Base-by-base conservation (phyloP, 2,113 vertebrate genomes). In the Catharus fuscescens region DNA sequence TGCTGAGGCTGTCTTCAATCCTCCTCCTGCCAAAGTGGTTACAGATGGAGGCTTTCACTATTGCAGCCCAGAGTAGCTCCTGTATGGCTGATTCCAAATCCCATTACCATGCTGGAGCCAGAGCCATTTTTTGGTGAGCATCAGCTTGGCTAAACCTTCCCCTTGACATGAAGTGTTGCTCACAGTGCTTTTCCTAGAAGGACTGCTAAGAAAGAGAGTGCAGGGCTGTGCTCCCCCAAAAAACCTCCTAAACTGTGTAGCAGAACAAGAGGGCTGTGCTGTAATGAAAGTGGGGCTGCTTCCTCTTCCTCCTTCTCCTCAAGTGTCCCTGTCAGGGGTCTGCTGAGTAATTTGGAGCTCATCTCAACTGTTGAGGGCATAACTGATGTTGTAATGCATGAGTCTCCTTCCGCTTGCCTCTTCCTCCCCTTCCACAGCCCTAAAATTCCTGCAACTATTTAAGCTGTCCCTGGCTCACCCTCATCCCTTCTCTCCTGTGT, bases 1-100 rank as follows among this genome's bases (percentile, higher is more conserved):
- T 6, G 70, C 19, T 93, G 76, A 80, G 81, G 85, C 94, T 94
- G 81, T n/a, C 60, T 95, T 92, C 95, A 93, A 53, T 72, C 52
- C 11, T 47, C 44, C 73, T 78, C 70, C 74, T 10, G 76, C 67
- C 87, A 89, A 94, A 90, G 44, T 18, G 54, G 25, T 93, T 92
- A 45, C 94, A 96, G 90, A 86, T 94, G 88, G 20, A 12, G 86
- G 65, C 61, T 96, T 91, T 92, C 73, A 90, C 90, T 56, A 2
- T 14, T 65, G 36, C 77, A 80, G 87, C 80, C 67, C 76, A 23
- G 56, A 14, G 84, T 19, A 67, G 80, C 92, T 96, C 85, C 94
- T 57, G 92, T 56, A 26, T 18, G 45, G 54, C 71, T 2, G 11
- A 12, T 45, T 92, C 44, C 40, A 72, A 65, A 73, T 71, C 92